Base-by-base conservation (phyloP, 2,888 invertebrate species). In the Drepana falcataria region DNA sequence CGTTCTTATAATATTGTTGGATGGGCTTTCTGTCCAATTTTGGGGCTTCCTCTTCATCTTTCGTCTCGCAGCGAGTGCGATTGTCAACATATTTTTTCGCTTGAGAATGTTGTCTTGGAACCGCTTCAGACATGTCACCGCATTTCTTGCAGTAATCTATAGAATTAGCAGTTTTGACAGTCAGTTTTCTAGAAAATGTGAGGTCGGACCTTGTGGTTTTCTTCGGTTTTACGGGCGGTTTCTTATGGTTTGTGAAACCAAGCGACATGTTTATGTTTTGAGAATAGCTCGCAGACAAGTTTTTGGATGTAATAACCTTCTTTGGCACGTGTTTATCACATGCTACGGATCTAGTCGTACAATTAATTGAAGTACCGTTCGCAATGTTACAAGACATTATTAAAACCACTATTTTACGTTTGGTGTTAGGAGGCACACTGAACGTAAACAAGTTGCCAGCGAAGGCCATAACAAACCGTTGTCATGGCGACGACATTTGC, bases 1-100 rank as follows among this genome's bases (percentile, higher is more conserved):
- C 82, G 49, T 91, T 91, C 63, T 71, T 85, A 55, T 84, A 90
- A 61, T 81, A 81, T 51, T 90, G 83, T 48, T 83, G 73, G 0
- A 89, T 51, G 34, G 21, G 40, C 40, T 51, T 41, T 6, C 33
- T 49, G 37, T 57, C 67, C 2, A 54, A 6, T 35, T 9, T 48
- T n/a, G 4, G 1, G 2, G 48, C 1, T 7, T 37, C 37, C 9
- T 70, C 63, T n/a, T 69, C 69, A 3, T 67, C 61, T 37, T 54
- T 59, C 59, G 54, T 37, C 55, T 59, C 59, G 54, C 5, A 53
- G 21, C 2, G 60, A 51, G 3, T 57, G 52, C 48, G 48, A 56
- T 21, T 52, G 53, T 4, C 4, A 35, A 48, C 48, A 52, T 1
- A 53, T 34, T 48, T 52, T 51, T 51, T 60, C 48, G 2, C 49